A percentile compares a stretch with the other conserved stretches of the same genome.
These are phyloP conservation scores for Margarornis squamiger DNA, from an alignment of 2,797 vertebrate species.

Conservation along the genomic window DNA sequence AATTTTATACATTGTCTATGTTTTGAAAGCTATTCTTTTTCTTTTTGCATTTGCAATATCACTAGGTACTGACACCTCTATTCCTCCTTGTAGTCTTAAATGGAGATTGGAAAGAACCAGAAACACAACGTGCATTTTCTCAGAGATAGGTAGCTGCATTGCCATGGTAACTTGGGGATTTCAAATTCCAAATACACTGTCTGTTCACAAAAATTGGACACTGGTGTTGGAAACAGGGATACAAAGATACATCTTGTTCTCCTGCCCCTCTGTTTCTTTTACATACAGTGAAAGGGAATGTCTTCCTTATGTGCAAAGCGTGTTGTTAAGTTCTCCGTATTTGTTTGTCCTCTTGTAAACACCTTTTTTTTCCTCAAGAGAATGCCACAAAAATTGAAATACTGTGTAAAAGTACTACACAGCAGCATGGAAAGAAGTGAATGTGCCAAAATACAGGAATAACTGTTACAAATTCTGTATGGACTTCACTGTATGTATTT, in stretches of 20 bases:
- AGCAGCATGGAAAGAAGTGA: background rate
- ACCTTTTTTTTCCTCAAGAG: background rate
- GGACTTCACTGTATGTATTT: background rate
- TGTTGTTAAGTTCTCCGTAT: background rate
- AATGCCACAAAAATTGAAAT: background rate
- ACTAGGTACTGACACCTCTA: background rate
- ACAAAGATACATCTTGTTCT: background rate
- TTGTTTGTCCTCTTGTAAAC: background rate
- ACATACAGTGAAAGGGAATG: background rate
- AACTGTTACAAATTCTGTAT: background rate
- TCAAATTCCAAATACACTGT: background rate
- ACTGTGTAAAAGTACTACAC: background rate
- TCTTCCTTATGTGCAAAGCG: background rate
- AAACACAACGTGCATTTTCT: constrained; percentile 6
- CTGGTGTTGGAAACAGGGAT: background rate
- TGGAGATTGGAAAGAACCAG: background rate
- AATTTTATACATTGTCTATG: background rate
- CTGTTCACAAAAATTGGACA: background rate
- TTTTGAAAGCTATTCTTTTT: background rate
- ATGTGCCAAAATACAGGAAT: background rate
- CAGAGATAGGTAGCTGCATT: constrained; percentile 39
- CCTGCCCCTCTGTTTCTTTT: background rate
- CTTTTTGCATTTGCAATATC: background rate
- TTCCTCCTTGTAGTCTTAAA: background rate
- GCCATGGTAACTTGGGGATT: constrained; percentile 26